Percentiles rank a stretch among this genome's conserved stretches.
Evolutionary conservation across 1,140 invertebrate species (phyloP).

Genomic region (Heliconius hermathena): DNA sequence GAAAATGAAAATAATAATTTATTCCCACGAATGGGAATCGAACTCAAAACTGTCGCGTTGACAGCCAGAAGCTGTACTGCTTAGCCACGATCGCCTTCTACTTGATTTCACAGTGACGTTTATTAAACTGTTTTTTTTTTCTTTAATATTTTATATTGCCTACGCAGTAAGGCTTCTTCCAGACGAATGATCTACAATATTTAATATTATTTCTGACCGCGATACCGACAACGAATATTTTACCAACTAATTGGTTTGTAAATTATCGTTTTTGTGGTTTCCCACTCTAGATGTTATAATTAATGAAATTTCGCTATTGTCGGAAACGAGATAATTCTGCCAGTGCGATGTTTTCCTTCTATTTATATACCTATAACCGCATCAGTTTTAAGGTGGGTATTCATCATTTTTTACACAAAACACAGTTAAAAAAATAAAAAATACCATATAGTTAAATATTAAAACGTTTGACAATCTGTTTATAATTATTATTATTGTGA

Average conservation of each 20-base stretch:
- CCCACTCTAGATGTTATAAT: conserved; percentile 15
- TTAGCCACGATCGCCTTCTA: background rate
- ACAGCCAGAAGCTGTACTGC: too few species aligned
- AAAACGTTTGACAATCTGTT: too few species aligned
- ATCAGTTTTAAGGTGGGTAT: background rate
- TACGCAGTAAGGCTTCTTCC: background rate
- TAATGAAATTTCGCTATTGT: conserved; percentile 20
- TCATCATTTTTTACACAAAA: too few species aligned
- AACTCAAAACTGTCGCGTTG: too few species aligned
- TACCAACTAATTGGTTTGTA: conserved; percentile 32
- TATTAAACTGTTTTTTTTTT: too few species aligned
- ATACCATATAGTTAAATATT: too few species aligned
- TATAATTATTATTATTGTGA: too few species aligned
- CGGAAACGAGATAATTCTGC: background rate
- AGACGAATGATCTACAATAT: background rate
- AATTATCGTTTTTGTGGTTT: conserved; percentile 32
- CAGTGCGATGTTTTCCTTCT: background rate
- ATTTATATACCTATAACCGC: background rate
- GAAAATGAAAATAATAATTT: too few species aligned
- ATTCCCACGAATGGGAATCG: too few species aligned
- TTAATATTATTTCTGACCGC: conserved; percentile 21
- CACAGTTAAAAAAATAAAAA: too few species aligned
- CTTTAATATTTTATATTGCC: background rate
- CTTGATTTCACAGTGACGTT: too few species aligned
- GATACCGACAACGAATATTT: conserved; percentile 25